Evolutionary conservation across 2,113 vertebrate species (phyloP), one percentile per base, ranked within the genome.

Genomic region (Stomatorhinus ivindoensis): DNA sequence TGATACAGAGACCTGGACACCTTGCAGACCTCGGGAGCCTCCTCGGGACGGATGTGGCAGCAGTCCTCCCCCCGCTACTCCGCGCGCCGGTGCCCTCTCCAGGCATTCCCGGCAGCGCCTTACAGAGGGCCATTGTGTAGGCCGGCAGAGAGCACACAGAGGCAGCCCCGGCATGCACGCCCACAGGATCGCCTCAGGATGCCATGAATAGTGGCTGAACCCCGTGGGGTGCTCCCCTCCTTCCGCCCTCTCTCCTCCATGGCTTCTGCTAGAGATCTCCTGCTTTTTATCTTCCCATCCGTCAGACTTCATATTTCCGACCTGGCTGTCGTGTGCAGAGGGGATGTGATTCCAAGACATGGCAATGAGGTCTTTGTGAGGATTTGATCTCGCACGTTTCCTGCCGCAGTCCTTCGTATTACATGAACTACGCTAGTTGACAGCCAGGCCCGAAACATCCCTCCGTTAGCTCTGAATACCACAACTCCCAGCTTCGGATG

Each of bases 11-110:
- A 96, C 96, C 96, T 94, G 91, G 94, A 94, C 95, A 96, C 95
- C 96, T 91, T 95, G 92, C 94, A 96, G 94, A 95, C 96, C 96
- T 93, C 95, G 94, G 95, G 96, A 96, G 94, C 96, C 96, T 96
- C 93, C 90, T 86, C 93, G 53, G 89, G 90, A 89, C 88, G 91
- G 90, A 92, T 92, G 92, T 90, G 35, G 91, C 90, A 3, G 27
- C 91, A 44, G 88, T 90, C 92, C 91, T 89, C 91, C 48, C 91
- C 51, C 93, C 47, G 27, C 87, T 35, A 17, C 42, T 27, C 47
- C 5, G 19, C 89, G 94, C 93, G 93, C 94, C 94, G 93, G 92
- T 94, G 95, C 95, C 94, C 95, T 94, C 95, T 95, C 93, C 89
- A 94, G 94, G 95, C 95, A 96, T 96, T 96, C 96, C 95, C 92